Percentiles rank a stretch among this genome's conserved stretches.
Evolutionary conservation across 2,888 invertebrate species (phyloP).

Genomic region (Sesia bembeciformis): DNA sequence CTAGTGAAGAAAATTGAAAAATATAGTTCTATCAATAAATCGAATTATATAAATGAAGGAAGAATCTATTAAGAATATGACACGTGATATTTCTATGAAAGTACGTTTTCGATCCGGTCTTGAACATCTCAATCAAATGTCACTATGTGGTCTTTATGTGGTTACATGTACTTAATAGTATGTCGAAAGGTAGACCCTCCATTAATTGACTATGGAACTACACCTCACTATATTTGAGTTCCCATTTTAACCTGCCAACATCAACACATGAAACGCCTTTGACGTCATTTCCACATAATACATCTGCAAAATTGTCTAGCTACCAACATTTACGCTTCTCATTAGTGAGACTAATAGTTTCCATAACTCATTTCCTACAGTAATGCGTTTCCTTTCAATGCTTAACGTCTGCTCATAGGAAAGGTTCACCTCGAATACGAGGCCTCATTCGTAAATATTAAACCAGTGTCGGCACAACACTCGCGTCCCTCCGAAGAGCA

Average conservation of each 20-base stretch:
- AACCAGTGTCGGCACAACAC: constrained; percentile 20
- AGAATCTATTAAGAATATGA: no score
- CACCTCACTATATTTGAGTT: neutral
- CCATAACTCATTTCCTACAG: constrained; percentile 41
- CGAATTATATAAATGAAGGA: no score
- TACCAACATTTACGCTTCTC: constrained; percentile 9
- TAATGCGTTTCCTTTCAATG: constrained; percentile 46
- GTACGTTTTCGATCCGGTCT: no score
- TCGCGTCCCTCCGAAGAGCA: constrained; percentile 32
- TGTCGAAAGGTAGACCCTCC: no score
- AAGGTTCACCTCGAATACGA: constrained; percentile 10
- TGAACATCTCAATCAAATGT: no score
- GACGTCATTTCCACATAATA: constrained; percentile 14
- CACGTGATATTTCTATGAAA: no score
- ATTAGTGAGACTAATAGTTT: constrained; percentile 42
- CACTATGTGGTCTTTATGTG: no score
- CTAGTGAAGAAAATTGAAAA: no score
- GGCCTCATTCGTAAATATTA: constrained; percentile 34
- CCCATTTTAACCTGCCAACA: neutral
- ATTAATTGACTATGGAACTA: no score
- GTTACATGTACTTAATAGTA: no score
- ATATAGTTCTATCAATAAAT: no score
- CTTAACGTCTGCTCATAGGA: constrained; percentile 19
- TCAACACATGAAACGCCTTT: constrained; percentile 12
- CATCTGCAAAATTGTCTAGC: constrained; percentile 1